A percentile compares a stretch with the other conserved stretches of the same genome.
phyloP scores from a whole-genome alignment of 2,797 vertebrate genomes.

The Tenualosa ilisha region DNA sequence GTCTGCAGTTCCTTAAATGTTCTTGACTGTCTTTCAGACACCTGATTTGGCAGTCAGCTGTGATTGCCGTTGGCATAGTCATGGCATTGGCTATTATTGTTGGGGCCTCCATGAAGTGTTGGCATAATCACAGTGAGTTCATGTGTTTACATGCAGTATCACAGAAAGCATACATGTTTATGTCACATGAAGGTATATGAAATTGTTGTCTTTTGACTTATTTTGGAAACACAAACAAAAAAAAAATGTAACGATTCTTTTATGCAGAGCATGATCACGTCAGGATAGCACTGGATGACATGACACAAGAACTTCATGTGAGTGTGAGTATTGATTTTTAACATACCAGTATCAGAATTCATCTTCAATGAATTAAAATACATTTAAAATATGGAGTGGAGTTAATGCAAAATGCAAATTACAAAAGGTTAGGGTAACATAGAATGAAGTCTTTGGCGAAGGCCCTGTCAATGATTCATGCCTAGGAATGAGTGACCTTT shows the following conservation, averaged over 20 bases:
- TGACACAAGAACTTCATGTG: conserved; percentile 50
- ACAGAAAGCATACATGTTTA: not conserved
- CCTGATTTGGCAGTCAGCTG: not conserved
- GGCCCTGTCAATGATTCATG: too few species aligned
- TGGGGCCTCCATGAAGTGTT: not conserved
- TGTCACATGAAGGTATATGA: not conserved
- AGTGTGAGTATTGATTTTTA: conserved; percentile 30
- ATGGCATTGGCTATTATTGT: not conserved
- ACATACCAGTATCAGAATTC: too few species aligned
- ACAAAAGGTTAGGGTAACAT: too few species aligned
- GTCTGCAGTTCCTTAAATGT: not conserved
- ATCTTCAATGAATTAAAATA: not conserved
- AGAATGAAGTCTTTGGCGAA: too few species aligned
- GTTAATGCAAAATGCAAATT: too few species aligned
- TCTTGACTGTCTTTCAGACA: not conserved
- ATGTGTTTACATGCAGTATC: not conserved
- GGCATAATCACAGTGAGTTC: not conserved
- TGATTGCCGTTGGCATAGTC: not conserved
- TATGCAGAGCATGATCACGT: not conserved
- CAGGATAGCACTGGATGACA: not conserved
- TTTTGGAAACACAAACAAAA: not conserved
- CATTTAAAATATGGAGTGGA: not conserved
- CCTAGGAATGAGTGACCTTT: not conserved
- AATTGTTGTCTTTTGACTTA: not conserved
- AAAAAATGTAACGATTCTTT: not conserved